These are phyloP conservation scores for Labeo catla DNA, from an alignment of 2,113 vertebrate genomes.

Conservation along the genomic window DNA sequence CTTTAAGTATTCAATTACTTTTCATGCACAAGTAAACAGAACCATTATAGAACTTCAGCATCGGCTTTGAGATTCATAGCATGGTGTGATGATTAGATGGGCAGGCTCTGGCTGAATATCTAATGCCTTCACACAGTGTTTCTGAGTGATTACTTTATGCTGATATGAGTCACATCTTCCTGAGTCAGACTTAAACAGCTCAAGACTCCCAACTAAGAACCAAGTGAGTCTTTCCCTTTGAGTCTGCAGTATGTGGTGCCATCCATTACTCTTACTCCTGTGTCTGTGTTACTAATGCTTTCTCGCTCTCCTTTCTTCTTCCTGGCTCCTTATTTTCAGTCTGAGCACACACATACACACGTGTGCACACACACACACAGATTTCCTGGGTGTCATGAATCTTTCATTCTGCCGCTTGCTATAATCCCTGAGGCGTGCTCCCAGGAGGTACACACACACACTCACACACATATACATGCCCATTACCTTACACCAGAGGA, in stretches of 20 bases:
- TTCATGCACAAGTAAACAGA: constrained; percentile 14
- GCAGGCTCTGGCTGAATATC: constrained; percentile 5
- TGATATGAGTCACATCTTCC: constrained; percentile 15
- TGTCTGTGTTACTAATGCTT: constrained; percentile 31
- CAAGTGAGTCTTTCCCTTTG: background rate
- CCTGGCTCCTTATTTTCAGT: constrained; percentile 62
- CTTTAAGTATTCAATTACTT: constrained; percentile 35
- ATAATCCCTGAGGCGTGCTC: constrained; percentile 80
- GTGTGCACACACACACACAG: constrained; percentile 50
- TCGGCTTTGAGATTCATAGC: background rate
- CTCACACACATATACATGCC: constrained; percentile 31
- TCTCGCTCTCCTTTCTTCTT: constrained; percentile 51
- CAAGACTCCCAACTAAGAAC: background rate
- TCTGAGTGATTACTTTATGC: constrained; percentile 17
- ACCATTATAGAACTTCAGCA: constrained; percentile 7
- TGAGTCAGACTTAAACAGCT: constrained; percentile 14
- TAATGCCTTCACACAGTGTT: background rate
- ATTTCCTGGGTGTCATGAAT: constrained; percentile 73
- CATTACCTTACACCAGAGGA: constrained; percentile 71
- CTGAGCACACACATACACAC: constrained; percentile 55
- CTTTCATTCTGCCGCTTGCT: constrained; percentile 78
- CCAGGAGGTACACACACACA: constrained; percentile 45
- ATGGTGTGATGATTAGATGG: constrained; percentile 18
- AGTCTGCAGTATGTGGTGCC: background rate
- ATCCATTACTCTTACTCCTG: constrained; percentile 51